Conservation (phyloP, 2,797 vertebrate genomes). For the Rhynchotus rufescens region DNA sequence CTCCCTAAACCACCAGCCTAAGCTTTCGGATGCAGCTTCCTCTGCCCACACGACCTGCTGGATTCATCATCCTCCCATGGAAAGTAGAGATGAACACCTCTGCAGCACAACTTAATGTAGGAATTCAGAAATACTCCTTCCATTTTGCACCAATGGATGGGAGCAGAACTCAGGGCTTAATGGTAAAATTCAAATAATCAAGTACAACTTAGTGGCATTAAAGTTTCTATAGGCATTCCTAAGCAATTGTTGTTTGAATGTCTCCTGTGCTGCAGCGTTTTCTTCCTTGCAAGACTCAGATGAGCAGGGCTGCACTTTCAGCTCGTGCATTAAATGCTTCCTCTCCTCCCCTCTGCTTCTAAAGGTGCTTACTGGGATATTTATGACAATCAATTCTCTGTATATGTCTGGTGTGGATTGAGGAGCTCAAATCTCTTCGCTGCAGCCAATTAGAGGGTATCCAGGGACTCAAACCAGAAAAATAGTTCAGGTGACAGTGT, state of each 20-base stretch:
- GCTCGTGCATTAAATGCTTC: neutral
- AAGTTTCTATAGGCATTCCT: neutral
- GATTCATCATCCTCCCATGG: neutral
- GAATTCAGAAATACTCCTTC: neutral
- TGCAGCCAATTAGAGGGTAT: accelerated
- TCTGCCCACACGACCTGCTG: neutral
- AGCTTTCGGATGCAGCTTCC: neutral
- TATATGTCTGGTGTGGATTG: accelerated
- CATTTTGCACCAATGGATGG: neutral
- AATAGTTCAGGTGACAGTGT: neutral
- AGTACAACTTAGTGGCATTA: neutral
- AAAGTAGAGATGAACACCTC: neutral
- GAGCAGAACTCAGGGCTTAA: neutral
- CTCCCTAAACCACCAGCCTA: neutral
- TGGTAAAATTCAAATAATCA: neutral
- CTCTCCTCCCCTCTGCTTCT: neutral
- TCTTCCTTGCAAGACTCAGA: neutral
- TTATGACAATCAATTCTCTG: neutral
- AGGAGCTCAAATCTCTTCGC: neutral
- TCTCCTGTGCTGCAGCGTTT: neutral
- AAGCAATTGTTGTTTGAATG: neutral
- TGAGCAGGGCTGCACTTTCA: too few relatives aligned
- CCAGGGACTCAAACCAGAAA: neutral
- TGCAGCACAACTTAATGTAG: neutral
- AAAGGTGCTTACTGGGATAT: neutral